A percentile compares a stretch with the other conserved stretches of the same genome.
Conservation (phyloP, 1,140 invertebrate genomes). For the Helicoverpa zea region DNA sequence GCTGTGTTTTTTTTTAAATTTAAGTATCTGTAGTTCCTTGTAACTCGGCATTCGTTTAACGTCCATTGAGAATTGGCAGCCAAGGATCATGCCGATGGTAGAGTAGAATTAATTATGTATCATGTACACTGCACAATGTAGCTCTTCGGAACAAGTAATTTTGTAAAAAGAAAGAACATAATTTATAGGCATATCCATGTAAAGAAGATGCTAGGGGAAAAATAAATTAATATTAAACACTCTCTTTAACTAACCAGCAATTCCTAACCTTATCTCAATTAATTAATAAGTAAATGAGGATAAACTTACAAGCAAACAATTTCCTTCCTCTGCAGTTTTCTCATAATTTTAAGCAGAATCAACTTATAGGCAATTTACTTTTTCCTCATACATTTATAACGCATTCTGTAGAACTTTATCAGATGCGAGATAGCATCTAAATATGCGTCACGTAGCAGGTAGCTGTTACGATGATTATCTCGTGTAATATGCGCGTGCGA, state of each 20-base stretch:
- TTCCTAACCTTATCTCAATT: neutral
- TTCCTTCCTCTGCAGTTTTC: conserved; percentile 29
- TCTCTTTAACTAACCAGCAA: neutral
- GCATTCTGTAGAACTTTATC: conserved; percentile 29
- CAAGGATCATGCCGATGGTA: neutral
- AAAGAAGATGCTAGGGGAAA: neutral
- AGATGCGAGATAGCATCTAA: conserved; percentile 38
- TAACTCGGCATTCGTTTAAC: conserved; percentile 1
- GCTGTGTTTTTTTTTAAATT: conserved; percentile 14
- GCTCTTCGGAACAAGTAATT: too few relatives aligned
- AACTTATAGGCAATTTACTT: conserved; percentile 17
- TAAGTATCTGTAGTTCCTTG: conserved; percentile 15
- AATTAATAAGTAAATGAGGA: neutral
- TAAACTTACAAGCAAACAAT: neutral
- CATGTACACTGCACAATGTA: too few relatives aligned
- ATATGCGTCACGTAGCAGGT: conserved; percentile 17
- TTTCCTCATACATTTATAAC: conserved; percentile 23
- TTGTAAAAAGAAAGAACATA: neutral
- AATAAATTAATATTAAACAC: neutral
- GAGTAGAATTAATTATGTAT: too few relatives aligned
- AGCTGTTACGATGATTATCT: conserved; percentile 21
- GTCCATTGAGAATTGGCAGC: neutral
- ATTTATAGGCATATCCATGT: neutral
- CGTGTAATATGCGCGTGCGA: conserved; percentile 26
- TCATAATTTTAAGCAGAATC: conserved; percentile 18